phyloP scores from a whole-genome alignment of 2,113 vertebrate genomes.

The Podilymbus podiceps region DNA sequence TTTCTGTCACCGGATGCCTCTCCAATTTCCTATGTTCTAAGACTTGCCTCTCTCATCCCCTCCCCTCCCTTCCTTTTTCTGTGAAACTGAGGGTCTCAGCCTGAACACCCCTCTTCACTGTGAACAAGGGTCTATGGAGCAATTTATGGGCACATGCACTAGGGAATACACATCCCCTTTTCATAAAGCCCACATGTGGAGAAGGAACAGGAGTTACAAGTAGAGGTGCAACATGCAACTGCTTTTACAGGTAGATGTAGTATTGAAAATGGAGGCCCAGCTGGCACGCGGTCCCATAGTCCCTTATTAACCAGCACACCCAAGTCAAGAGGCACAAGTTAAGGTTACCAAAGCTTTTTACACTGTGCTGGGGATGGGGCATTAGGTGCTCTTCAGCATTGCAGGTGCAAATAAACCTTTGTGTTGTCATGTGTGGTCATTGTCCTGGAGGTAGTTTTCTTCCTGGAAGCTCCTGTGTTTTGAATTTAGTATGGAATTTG shows the following conservation, averaged over 20 bases:
- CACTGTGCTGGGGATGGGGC: no score
- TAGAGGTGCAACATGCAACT: not conserved
- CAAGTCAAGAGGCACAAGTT: not conserved
- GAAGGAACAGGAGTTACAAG: not conserved
- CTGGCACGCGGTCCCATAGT: no score
- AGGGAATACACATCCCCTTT: not conserved
- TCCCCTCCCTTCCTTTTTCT: not conserved
- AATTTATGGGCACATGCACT: not conserved
- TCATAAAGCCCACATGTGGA: not conserved
- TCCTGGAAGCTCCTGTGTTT: no score
- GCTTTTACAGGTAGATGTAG: not conserved
- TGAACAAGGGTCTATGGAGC: not conserved
- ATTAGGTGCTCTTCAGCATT: not conserved
- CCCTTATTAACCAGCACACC: fast-evolving
- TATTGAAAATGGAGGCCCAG: not conserved
- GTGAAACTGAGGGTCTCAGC: not conserved
- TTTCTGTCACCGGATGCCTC: not conserved
- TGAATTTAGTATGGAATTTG: no score
- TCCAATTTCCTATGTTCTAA: not conserved
- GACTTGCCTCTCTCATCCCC: not conserved
- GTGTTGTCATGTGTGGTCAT: not conserved
- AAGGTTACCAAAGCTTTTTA: not conserved
- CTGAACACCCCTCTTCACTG: not conserved
- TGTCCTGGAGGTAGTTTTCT: no score
- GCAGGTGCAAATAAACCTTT: not conserved